These are phyloP conservation scores for Sciurus carolinensis DNA, from an alignment of 2,797 vertebrate species.

Conservation along the genomic window DNA sequence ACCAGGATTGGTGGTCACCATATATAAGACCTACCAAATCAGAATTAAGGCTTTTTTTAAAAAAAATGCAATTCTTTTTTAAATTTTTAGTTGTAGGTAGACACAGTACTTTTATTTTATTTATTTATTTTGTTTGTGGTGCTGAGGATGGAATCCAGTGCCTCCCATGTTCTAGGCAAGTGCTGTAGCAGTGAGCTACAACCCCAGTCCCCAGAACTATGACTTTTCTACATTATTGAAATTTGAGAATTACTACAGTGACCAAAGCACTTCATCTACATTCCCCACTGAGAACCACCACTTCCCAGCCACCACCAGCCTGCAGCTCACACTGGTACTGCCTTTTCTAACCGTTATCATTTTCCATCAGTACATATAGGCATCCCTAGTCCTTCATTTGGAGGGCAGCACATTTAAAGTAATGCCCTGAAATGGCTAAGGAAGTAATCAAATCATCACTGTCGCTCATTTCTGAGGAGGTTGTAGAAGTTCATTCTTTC, in stretches of 20 bases:
- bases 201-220: too few relatives aligned
- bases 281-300: not conserved
- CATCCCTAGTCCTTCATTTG: slow-evolving; percentile 23
- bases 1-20: not conserved
- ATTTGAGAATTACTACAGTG: slow-evolving; percentile 19
- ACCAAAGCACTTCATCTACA: not conserved
- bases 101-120: too few relatives aligned
- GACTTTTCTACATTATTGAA: slow-evolving; percentile 39
- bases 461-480: slow-evolving; percentile 16
- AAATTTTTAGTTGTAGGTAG: too few relatives aligned
- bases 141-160: too few relatives aligned
- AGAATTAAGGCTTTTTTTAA: not conserved
- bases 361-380: slow-evolving; percentile 2
- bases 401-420: not conserved
- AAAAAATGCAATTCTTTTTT: too few relatives aligned
- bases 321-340: not conserved
- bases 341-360: slow-evolving; percentile 47
- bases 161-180: too few relatives aligned
- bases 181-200: too few relatives aligned
- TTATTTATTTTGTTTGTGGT: too few relatives aligned
- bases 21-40: not conserved
- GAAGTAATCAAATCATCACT: slow-evolving; percentile 44
- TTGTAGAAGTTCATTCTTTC: not conserved
- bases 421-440: not conserved
- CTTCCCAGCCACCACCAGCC: too few relatives aligned